phyloP scores from a whole-genome alignment of 1,140 invertebrate species.

The Alviniconcha marisindica region DNA sequence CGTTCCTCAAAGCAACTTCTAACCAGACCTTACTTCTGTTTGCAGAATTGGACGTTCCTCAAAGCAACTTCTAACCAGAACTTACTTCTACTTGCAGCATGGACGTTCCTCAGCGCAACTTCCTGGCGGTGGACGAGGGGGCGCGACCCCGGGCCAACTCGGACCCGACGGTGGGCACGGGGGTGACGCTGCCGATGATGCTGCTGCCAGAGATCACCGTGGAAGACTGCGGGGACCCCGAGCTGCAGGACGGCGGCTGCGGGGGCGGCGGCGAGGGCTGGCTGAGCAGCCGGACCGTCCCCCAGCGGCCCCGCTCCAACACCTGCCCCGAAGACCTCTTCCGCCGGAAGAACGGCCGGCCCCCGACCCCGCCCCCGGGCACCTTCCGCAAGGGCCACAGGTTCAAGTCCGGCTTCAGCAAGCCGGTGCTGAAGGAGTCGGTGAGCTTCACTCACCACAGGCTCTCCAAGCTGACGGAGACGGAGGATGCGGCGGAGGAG shows the following conservation, averaged over 20 bases:
- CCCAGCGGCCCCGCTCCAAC: constrained; percentile 22
- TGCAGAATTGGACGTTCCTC: too few species aligned
- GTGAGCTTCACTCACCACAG: constrained; percentile 32
- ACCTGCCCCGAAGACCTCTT: constrained; percentile 42
- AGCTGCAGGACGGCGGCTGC: not conserved
- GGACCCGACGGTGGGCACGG: constrained; percentile 19
- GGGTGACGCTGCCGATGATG: not conserved
- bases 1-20: too few species aligned
- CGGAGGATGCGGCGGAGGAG: not conserved
- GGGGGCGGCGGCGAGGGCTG: not conserved
- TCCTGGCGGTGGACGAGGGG: constrained; percentile 24
- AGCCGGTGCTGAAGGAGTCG: constrained; percentile 12
- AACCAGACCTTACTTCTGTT: too few species aligned
- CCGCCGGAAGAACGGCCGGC: not conserved
- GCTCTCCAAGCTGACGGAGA: constrained; percentile 32
- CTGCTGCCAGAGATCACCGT: constrained; percentile 36
- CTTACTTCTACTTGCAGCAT: too few species aligned
- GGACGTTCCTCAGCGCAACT: not conserved
- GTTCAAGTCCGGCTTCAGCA: not conserved
- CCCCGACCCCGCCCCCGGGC: not conserved
- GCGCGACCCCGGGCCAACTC: constrained; percentile 32
- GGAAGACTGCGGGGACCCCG: constrained; percentile 32
- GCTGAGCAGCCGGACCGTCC: not conserved
- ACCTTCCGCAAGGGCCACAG: not conserved
- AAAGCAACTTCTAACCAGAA: too few species aligned